A percentile compares a stretch with the other conserved stretches of the same genome.
Conservation (phyloP, 2,888 invertebrate species). For the Ophraella communa region DNA sequence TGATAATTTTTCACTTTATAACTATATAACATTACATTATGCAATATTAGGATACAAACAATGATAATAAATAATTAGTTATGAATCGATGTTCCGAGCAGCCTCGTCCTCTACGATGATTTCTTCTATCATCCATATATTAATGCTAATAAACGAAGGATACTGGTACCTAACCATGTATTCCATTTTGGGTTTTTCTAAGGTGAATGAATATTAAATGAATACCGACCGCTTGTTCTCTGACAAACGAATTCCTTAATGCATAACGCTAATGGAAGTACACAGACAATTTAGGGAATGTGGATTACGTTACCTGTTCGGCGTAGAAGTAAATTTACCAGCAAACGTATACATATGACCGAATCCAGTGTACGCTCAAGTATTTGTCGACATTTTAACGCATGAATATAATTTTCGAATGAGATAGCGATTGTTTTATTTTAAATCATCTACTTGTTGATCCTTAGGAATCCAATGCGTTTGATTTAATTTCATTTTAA, state of each 20-base stretch:
- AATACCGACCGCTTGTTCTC: background rate
- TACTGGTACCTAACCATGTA: background rate
- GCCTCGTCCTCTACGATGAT: no score
- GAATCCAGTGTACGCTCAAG: background rate
- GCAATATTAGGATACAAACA: no score
- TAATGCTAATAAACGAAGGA: no score
- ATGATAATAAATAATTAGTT: no score
- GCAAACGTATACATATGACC: background rate
- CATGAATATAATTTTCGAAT: background rate
- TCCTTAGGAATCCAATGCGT: no score
- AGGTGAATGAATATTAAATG: background rate
- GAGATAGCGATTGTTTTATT: background rate
- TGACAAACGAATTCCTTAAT: background rate
- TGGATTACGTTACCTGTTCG: background rate
- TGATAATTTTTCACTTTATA: no score
- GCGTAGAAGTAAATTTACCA: background rate
- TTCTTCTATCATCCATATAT: no score
- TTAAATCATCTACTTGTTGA: no score
- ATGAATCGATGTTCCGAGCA: no score
- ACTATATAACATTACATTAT: no score
- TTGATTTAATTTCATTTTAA: no score
- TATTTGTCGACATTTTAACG: background rate
- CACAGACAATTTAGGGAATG: background rate
- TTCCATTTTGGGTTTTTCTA: background rate
- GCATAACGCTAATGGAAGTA: slow-evolving; percentile 1